Percentiles rank a stretch among this genome's conserved stretches.
Evolutionary conservation across 2,113 vertebrate genomes (phyloP).

Genomic region (Pygoscelis antarcticus): DNA sequence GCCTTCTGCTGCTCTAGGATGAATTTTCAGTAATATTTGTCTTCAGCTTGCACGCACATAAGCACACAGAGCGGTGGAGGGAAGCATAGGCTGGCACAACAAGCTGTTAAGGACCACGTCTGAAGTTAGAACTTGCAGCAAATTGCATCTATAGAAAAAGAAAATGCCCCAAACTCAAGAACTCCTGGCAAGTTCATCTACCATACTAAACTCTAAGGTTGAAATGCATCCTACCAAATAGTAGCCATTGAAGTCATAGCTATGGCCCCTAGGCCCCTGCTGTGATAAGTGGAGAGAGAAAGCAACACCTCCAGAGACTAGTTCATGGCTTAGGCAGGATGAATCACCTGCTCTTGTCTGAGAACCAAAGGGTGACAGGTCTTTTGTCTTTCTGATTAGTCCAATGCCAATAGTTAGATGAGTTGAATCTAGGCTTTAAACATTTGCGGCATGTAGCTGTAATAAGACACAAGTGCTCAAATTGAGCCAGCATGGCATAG

Average conservation of each 20-base stretch:
- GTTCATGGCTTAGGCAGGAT: neutral
- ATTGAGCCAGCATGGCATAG: neutral
- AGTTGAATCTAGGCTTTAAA: neutral
- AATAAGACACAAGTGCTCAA: neutral
- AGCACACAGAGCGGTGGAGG: neutral
- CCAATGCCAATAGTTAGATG: neutral
- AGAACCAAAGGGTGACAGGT: neutral
- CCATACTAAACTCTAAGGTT: neutral
- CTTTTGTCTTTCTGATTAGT: neutral
- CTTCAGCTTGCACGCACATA: fast-evolving
- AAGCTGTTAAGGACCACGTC: neutral
- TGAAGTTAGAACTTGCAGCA: neutral
- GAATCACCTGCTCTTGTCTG: neutral
- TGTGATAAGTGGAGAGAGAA: neutral
- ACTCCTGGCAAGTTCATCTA: neutral
- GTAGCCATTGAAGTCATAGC: neutral
- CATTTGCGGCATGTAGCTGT: neutral
- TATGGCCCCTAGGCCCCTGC: neutral
- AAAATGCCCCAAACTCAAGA: neutral
- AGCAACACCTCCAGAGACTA: neutral
- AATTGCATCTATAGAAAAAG: neutral
- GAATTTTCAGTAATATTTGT: neutral
- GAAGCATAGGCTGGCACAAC: neutral
- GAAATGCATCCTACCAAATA: neutral
- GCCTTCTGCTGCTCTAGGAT: neutral